Evolutionary conservation across 2,888 invertebrate genomes (phyloP).

Genomic region (Metopia argyrocephala): DNA sequence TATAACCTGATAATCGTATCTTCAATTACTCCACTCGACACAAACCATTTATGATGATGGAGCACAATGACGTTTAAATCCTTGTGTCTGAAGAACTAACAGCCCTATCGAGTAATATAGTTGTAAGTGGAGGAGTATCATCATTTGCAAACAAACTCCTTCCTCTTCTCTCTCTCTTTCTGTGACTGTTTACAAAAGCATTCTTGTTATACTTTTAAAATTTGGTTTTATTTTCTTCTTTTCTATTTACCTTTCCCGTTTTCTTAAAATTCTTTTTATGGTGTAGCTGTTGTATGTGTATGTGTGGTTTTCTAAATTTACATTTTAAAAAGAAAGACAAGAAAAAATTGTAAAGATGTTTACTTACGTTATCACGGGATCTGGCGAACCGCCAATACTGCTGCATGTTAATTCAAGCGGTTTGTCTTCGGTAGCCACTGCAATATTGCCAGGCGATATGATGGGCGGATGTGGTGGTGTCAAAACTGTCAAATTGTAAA

Average conservation of each 20-base stretch:
- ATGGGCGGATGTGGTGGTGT: constrained; percentile 90
- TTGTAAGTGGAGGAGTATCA: background rate
- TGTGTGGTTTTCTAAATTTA: background rate
- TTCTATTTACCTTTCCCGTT: constrained; percentile 16
- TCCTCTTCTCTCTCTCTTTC: background rate
- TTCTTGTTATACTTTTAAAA: constrained; percentile 24
- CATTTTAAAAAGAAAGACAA: constrained; percentile 10
- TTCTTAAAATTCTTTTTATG: constrained; percentile 26
- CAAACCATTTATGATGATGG: background rate
- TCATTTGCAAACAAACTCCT: constrained; percentile 26
- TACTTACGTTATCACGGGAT: constrained; percentile 87
- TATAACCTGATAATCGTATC: constrained; percentile 37
- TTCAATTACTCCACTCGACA: background rate
- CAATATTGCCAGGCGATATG: constrained; percentile 86
- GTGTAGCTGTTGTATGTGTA: background rate
- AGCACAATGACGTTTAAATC: background rate
- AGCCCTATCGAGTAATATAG: background rate
- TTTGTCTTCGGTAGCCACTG: constrained; percentile 90
- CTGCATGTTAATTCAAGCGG: constrained; percentile 88
- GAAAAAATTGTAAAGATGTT: constrained; percentile 19
- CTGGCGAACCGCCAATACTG: constrained; percentile 93
- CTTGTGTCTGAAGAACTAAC: background rate
- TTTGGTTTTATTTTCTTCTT: constrained; percentile 19
- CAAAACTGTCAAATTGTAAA: constrained; percentile 90
- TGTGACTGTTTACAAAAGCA: constrained; percentile 39